These are phyloP conservation scores for Hydrolagus colliei DNA, from an alignment of 2,797 vertebrate genomes.

Conservation along the genomic window DNA sequence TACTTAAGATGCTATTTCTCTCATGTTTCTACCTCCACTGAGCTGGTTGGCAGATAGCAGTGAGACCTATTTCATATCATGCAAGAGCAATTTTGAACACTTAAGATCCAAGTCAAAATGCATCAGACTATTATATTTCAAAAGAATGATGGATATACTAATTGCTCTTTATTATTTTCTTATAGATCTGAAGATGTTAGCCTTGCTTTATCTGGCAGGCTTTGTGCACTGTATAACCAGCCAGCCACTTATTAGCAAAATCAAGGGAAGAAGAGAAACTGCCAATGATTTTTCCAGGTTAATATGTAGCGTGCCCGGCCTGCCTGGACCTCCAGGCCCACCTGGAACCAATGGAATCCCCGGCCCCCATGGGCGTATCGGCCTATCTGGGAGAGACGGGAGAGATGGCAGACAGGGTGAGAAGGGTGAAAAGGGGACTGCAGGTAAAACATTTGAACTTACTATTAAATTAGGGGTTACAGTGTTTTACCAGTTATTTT, in stretches of 20 bases:
- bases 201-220: conserved; percentile 68
- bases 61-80: not conserved
- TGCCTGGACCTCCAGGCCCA: conserved; percentile 72
- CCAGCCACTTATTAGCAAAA: conserved; percentile 65
- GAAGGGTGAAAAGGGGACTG: conserved; percentile 81
- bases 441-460: conserved; percentile 65
- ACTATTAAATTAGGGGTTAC: not conserved
- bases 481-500: not conserved
- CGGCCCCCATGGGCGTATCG: conserved; percentile 77
- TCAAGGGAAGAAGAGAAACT: conserved; percentile 58
- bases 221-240: conserved; percentile 72
- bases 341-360: conserved; percentile 65
- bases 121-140: not conserved
- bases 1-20: not conserved
- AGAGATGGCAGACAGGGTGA: conserved; percentile 92
- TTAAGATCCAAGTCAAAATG: not conserved
- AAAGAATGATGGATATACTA: not conserved
- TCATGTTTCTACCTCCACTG: not conserved
- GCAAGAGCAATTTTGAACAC: too few species aligned
- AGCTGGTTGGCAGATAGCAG: not conserved
- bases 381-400: conserved; percentile 91
- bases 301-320: conserved; percentile 82
- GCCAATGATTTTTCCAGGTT: conserved; percentile 61
- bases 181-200: conserved; percentile 76
- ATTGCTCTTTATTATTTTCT: conserved; percentile 38